Evolutionary conservation across 2,113 vertebrate species (phyloP).

Genomic region (Tragulus kanchil): DNA sequence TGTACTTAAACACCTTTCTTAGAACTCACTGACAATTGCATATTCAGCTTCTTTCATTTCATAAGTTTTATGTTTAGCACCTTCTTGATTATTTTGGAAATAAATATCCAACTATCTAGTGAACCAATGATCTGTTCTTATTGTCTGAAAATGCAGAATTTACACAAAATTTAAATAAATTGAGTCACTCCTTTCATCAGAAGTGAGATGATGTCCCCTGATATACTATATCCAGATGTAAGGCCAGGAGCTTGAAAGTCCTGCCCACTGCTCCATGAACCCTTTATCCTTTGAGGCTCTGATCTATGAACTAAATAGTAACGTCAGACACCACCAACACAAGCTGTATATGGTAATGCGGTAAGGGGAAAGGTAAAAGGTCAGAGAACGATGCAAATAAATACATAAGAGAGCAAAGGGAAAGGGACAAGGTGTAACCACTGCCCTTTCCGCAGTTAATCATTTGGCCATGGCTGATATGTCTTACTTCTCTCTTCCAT

Average conservation of each 20-base stretch:
- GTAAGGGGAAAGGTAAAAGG: not conserved
- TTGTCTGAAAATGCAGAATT: not conserved
- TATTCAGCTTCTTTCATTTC: slow-evolving; percentile 27
- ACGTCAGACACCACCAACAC: not conserved
- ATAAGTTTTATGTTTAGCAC: slow-evolving; percentile 34
- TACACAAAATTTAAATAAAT: slow-evolving; percentile 24
- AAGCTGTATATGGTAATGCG: not conserved
- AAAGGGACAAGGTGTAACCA: not conserved
- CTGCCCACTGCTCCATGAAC: not conserved
- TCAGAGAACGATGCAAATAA: not conserved
- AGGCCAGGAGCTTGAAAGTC: not conserved
- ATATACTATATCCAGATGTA: not conserved
- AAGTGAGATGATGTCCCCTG: not conserved
- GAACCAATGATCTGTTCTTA: not conserved
- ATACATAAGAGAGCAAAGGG: not conserved
- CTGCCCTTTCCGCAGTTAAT: not conserved
- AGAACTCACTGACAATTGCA: not conserved
- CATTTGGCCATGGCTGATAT: not conserved
- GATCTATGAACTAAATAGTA: not conserved
- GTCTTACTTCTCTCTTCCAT: not conserved
- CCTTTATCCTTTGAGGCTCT: not conserved
- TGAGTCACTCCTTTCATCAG: not conserved
- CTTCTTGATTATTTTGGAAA: slow-evolving; percentile 33
- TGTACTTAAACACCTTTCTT: slow-evolving; percentile 50
- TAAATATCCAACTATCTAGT: not conserved